These are phyloP conservation scores for Centruroides vittatus DNA, from an alignment of 1,140 invertebrate species.

Conservation along the genomic window DNA sequence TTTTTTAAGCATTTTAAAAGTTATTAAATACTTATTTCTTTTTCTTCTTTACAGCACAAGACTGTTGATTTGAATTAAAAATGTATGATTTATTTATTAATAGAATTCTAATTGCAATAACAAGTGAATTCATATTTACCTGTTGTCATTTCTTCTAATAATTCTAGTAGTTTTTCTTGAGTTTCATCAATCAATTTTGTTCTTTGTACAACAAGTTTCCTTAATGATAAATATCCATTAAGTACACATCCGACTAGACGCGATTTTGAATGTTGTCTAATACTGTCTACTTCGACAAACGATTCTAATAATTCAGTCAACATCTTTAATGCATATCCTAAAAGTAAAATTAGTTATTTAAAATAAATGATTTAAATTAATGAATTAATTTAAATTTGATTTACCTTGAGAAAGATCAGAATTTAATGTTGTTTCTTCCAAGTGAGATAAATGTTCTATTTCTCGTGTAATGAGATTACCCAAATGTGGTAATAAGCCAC, in stretches of 20 bases:
- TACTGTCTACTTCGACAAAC: conserved; percentile 50
- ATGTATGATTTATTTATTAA: too few relatives aligned
- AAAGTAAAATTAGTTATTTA: conserved; percentile 4
- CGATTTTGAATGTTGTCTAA: conserved; percentile 73
- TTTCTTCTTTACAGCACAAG: too few relatives aligned
- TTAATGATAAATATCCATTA: conserved; percentile 81
- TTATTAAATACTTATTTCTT: too few relatives aligned
- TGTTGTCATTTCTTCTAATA: conserved; percentile 92
- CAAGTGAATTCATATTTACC: conserved; percentile 32
- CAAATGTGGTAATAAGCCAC: conserved; percentile 65
- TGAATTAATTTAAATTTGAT: background rate
- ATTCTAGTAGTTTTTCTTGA: conserved; percentile 83
- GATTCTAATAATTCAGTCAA: conserved; percentile 70
- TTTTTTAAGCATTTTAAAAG: too few relatives aligned
- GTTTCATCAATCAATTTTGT: conserved; percentile 92
- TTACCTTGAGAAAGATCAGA: conserved; percentile 81
- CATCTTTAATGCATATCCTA: conserved; percentile 67
- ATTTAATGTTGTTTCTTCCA: conserved; percentile 81
- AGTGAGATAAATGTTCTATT: conserved; percentile 65
- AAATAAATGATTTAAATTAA: background rate
- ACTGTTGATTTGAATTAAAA: too few relatives aligned
- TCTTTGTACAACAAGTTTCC: conserved; percentile 81
- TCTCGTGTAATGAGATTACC: conserved; percentile 73
- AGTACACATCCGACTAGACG: conserved; percentile 73
- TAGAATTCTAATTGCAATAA: background rate